Base-by-base conservation (phyloP, 2,888 invertebrate species). In the Standfussiana lucernea region DNA sequence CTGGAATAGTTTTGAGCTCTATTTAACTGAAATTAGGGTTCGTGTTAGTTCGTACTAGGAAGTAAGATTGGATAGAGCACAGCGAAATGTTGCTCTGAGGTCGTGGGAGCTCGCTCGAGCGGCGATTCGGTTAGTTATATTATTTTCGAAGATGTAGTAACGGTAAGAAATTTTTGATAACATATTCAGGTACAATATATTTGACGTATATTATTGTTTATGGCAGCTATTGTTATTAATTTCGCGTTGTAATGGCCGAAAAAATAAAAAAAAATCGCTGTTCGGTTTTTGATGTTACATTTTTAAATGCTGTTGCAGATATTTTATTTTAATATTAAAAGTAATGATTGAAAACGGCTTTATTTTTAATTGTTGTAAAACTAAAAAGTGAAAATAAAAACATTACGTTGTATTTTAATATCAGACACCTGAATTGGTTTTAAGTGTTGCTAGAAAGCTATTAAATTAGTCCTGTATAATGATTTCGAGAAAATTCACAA, bases 11-110 rank as follows among this genome's bases (percentile, higher is more conserved):
- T 92, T 87, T 91, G 82, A 83, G 82, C 88, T 91, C 82, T 94
- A 90, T 85, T n/a, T 1, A 5, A 21, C 15, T 65, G 40, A 5
- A 2, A 42, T 80, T 93, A 94, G 82, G 90, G 92, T 91, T 83
- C 67, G 66, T 86, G 89, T 91, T 93, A 65, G 87, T 74, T 62
- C 91, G 92, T 80, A 95, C 93, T 93, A 96, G 96, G 96, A 96
- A 96, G 96, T 96, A 91, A 93, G 92, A 93, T 95, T 95, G 95
- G 95, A 95, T 96, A 95, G 93, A 93, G 95, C 96, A 95, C 95
- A 92, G 95, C 93, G 91, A 94, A 94, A 95, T 94, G 94, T 93
- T 93, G 92, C 92, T 94, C 91, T 92, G 93, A 95, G 96, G 96
- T 96, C 96, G 96, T 96, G 96, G 96, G 96, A 96, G 92, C 92